phyloP scores from a whole-genome alignment of 2,888 invertebrate genomes.

The Orthosia cruda region DNA sequence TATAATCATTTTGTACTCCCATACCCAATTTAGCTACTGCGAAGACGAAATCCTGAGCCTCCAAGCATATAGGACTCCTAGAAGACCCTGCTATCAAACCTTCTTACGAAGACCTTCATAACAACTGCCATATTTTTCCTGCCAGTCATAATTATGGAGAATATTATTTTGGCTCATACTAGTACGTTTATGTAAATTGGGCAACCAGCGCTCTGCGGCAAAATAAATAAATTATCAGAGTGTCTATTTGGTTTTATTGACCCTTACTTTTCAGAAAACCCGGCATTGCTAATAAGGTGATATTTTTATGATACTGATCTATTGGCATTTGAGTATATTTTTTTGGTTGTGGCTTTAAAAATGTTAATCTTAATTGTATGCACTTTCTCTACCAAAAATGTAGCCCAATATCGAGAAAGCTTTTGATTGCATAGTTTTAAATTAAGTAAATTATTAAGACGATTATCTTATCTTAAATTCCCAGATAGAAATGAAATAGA shows the following conservation, averaged over 20 bases:
- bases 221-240: conserved; percentile 27
- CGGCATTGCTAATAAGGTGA: background rate
- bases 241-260: background rate
- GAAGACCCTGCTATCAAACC: background rate
- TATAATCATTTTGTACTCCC: too few species aligned
- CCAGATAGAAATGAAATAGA: conserved; percentile 14
- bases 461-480: background rate
- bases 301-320: background rate
- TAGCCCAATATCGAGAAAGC: conserved; percentile 19
- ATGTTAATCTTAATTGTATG: background rate
- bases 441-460: background rate
- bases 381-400: conserved; percentile 33
- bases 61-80: background rate
- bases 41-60: too few species aligned
- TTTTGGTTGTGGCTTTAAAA: background rate
- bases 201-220: conserved; percentile 9
- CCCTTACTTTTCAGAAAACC: conserved; percentile 1
- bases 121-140: background rate
- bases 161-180: conserved; percentile 2
- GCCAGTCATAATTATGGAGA: background rate
- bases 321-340: conserved; percentile 3
- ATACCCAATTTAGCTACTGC: too few species aligned
- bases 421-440: conserved; percentile 18
- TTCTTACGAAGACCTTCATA: background rate
- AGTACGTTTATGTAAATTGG: conserved; percentile 18